Percentiles rank a stretch among this genome's conserved stretches.
These are phyloP conservation scores for Scaptomyza cyrtandrae DNA, from an alignment of 2,888 invertebrate genomes.

Conservation along the genomic window DNA sequence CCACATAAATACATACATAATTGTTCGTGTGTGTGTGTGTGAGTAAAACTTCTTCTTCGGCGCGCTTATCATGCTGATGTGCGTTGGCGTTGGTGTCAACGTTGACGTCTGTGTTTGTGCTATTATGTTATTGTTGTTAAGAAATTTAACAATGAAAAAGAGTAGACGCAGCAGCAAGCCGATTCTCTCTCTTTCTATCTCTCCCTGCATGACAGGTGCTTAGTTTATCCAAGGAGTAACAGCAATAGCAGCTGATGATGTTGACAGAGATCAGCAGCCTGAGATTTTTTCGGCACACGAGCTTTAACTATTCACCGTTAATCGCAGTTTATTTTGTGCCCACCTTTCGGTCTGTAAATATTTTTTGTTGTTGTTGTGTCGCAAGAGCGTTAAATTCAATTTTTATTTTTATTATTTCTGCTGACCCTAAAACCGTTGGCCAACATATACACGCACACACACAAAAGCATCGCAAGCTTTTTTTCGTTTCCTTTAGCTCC, in stretches of 20 bases:
- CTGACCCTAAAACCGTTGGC: constrained; percentile 49
- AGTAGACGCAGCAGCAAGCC: constrained; percentile 8
- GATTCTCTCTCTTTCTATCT: neutral
- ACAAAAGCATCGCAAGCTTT: neutral
- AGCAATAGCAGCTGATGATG: constrained; percentile 29
- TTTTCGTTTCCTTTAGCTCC: constrained; percentile 27
- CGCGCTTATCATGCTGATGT: constrained; percentile 50
- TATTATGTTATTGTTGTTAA: constrained; percentile 51
- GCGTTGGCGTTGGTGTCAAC: constrained; percentile 50
- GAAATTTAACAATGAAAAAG: constrained; percentile 59
- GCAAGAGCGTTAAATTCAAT: constrained; percentile 12
- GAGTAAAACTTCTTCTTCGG: constrained; percentile 46
- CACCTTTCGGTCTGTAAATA: constrained; percentile 28
- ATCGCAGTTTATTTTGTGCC: constrained; percentile 22
- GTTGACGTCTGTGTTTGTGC: constrained; percentile 12
- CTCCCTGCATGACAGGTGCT: constrained; percentile 9
- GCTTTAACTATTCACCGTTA: constrained; percentile 35
- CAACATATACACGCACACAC: constrained; percentile 22
- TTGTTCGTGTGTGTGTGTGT: neutral
- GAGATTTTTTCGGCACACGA: constrained; percentile 16
- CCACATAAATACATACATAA: constrained; percentile 12
- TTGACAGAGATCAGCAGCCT: constrained; percentile 20
- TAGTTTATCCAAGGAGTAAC: constrained; percentile 34
- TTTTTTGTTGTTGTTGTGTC: constrained; percentile 18
- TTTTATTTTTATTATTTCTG: constrained; percentile 10